Conservation (phyloP, 2,797 vertebrate genomes). For the Euthynnus affinis region DNA sequence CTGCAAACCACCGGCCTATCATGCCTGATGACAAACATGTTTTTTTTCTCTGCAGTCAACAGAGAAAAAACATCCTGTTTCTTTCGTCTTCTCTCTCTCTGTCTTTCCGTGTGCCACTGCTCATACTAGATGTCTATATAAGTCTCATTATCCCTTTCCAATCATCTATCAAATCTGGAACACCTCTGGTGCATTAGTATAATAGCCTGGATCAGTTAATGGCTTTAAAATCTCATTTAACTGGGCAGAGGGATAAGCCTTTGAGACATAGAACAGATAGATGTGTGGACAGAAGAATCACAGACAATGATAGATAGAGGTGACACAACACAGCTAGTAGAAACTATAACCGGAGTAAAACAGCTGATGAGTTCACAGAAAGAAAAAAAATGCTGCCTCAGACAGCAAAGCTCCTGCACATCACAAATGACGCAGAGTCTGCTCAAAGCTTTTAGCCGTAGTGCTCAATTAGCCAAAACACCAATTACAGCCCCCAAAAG, state of each 20-base stretch:
- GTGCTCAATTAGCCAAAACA: constrained; percentile 75
- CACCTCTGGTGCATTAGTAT: constrained; percentile 67
- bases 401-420: constrained; percentile 24
- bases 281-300: constrained; percentile 42
- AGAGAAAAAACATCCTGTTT: constrained; percentile 28
- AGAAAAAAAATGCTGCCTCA: constrained; percentile 11
- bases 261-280: constrained; percentile 55
- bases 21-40: constrained; percentile 26
- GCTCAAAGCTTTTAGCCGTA: constrained; percentile 71
- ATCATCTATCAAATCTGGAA: constrained; percentile 74
- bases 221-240: constrained; percentile 76
- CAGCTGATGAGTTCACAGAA: constrained; percentile 4
- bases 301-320: constrained; percentile 31
- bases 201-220: constrained; percentile 76
- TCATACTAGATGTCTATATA: constrained; percentile 56
- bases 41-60: constrained; percentile 8
- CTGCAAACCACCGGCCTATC: constrained; percentile 36
- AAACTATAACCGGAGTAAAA: constrained; percentile 36
- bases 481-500: constrained; percentile 64
- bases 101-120: constrained; percentile 12
- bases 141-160: constrained; percentile 65
- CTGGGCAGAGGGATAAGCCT: constrained; percentile 59
- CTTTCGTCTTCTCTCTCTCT: constrained; percentile 24
- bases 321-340: constrained; percentile 7
- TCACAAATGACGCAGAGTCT: constrained; percentile 46